Percentiles rank a stretch among this genome's conserved stretches.
These are phyloP conservation scores for Tipula confusa DNA, from an alignment of 2,888 invertebrate species.

Conservation along the genomic window DNA sequence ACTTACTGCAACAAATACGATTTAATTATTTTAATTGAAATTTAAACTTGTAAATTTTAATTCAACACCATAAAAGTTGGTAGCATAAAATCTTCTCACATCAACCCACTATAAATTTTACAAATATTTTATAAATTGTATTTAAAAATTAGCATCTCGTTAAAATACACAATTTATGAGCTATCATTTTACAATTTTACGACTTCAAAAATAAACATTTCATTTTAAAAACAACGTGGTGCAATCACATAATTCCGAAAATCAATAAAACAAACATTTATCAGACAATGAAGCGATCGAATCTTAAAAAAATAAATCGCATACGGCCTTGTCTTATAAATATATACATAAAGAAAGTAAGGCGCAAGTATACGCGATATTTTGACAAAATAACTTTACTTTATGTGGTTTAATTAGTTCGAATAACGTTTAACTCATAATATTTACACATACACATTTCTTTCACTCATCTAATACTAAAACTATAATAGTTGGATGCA, in stretches of 20 bases:
- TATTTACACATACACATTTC: background rate
- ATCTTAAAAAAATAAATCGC: background rate
- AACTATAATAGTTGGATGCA: background rate
- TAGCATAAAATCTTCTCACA: no score
- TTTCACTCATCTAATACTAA: conserved; percentile 4
- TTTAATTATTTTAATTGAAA: no score
- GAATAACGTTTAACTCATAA: background rate
- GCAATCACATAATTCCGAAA: background rate
- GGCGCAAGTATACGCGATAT: background rate
- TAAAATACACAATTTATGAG: background rate
- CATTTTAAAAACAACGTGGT: background rate
- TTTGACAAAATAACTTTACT: background rate
- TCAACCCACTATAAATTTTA: no score
- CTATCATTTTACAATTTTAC: background rate
- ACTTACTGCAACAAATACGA: no score
- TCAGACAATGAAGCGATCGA: background rate
- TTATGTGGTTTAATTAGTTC: background rate
- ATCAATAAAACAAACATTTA: background rate
- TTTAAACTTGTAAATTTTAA: no score
- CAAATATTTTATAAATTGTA: background rate
- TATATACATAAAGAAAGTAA: background rate
- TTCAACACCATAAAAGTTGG: no score
- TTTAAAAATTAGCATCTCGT: background rate
- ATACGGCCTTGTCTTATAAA: background rate
- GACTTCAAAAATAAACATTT: background rate